Evolutionary conservation across 2,888 invertebrate genomes (phyloP).

Genomic region (Cataglyphis rosenhaueri): DNA sequence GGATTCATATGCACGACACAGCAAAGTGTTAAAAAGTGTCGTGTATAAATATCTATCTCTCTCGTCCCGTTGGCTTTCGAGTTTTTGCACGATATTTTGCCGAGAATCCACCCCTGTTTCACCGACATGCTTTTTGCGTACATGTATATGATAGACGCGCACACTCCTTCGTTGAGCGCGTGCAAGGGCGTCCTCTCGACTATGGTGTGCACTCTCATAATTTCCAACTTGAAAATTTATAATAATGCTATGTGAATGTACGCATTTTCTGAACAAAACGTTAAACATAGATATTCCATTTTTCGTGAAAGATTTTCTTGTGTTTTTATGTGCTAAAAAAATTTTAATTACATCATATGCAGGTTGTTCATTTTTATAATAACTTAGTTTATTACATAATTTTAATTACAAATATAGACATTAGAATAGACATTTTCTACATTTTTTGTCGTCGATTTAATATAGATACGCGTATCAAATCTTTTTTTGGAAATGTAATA

Average conservation of each 20-base stretch:
- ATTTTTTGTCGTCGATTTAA: neutral
- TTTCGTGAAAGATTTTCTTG: neutral
- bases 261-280: neutral
- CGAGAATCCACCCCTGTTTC: slow-evolving; percentile 29
- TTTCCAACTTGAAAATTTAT: neutral
- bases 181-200: neutral
- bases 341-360: neutral
- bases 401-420: neutral
- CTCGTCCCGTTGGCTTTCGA: slow-evolving; percentile 31
- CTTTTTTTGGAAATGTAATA: neutral
- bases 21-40: slow-evolving; percentile 53
- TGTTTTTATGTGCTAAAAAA: neutral
- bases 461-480: neutral
- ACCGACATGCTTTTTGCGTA: slow-evolving; percentile 10
- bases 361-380: neutral
- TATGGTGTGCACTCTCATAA: neutral
- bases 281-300: neutral
- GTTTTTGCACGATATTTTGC: slow-evolving; percentile 51
- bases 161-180: neutral
- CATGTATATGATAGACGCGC: neutral
- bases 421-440: neutral
- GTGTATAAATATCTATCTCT: slow-evolving; percentile 32
- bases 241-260: neutral
- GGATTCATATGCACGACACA: neutral
- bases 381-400: neutral